Percentiles rank a stretch among this genome's conserved stretches.
phyloP scores from a whole-genome alignment of 2,888 invertebrate species.

The Chrysodeixis includens region DNA sequence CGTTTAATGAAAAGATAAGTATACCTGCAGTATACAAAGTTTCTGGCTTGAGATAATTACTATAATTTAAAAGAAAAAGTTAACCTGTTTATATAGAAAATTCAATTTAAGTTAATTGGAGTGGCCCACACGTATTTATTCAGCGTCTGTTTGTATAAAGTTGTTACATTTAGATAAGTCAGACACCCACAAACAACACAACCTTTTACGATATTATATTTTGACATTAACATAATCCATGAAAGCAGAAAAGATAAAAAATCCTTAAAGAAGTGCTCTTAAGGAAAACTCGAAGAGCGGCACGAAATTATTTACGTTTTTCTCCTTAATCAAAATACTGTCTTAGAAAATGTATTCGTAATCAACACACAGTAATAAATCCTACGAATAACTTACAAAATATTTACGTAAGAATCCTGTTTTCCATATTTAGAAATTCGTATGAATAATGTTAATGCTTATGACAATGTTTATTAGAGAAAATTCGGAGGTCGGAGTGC shows the following conservation, averaged over 20 bases:
- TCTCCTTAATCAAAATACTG: background rate
- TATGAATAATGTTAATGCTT: slow-evolving; percentile 34
- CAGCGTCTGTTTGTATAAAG: background rate
- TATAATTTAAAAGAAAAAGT: background rate
- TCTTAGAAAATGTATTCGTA: background rate
- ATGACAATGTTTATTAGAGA: slow-evolving; percentile 55
- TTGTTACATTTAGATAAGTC: background rate
- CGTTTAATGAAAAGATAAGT: no score
- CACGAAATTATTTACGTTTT: background rate
- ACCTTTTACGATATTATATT: slow-evolving; percentile 1
- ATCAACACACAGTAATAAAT: background rate
- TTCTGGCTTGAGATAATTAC: background rate
- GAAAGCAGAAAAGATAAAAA: background rate
- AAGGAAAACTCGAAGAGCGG: background rate
- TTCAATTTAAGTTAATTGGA: background rate
- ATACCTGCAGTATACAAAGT: no score
- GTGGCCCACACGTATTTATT: background rate
- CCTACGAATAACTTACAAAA: background rate
- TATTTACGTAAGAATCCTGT: slow-evolving; percentile 21
- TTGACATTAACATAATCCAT: background rate
- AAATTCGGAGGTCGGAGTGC: slow-evolving; percentile 60
- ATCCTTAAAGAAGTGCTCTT: background rate
- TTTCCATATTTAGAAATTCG: slow-evolving; percentile 41
- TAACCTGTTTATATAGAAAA: background rate
- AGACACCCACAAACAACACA: background rate